Base-by-base conservation (phyloP, 2,113 vertebrate genomes). In the Mionectes macconnelli region DNA sequence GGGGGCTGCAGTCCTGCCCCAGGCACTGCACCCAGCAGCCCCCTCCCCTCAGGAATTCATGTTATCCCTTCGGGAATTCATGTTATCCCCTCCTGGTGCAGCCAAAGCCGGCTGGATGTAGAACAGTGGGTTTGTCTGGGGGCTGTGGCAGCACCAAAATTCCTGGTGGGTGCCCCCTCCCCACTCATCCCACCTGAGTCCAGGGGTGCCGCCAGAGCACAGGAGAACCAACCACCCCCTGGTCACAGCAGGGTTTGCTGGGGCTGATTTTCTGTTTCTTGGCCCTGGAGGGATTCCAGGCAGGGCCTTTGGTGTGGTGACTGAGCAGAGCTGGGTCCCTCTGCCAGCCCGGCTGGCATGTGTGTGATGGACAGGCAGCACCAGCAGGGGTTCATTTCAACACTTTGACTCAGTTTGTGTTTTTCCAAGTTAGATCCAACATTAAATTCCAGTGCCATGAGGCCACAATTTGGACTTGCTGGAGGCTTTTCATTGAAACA, bases 371-470 rank as follows among this genome's bases (percentile, higher is more conserved):
- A 28, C 75, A 20, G 79, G 70, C 76, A 55, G 76, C 55, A 56
- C 59, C 89, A 57, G 81, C 83, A 19, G 80, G 44, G 8, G 17
- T 44, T 59, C 31, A 35, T 20, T 66, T 68, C 72, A 50, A 27
- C 64, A 66, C 45, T 3, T 64, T 57, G 67, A 35, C 69, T 59
- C 79, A 30, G 9, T 20, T 72, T 49, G 49, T 30, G 57, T 9
- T 81, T 47, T 40, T 33, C 21, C 66, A 84, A 18, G 4, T 69
- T 45, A 35, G 42, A 53, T 57, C 86, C 84, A 94, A 44, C 59
- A 35, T 40, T 21, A 67, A 91, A 92, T 95, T 84, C 94, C 91
- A 93, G 17, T 19, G 92, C 70, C 30, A 14, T 89, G 74, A 91
- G 62, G 60, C 69, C 59, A 30, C 69, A 30, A 6, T 15, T 69